Evolutionary conservation across 1,140 invertebrate species (phyloP), one percentile per base, ranked within the genome.

Genomic region (Drosophila virilis): DNA sequence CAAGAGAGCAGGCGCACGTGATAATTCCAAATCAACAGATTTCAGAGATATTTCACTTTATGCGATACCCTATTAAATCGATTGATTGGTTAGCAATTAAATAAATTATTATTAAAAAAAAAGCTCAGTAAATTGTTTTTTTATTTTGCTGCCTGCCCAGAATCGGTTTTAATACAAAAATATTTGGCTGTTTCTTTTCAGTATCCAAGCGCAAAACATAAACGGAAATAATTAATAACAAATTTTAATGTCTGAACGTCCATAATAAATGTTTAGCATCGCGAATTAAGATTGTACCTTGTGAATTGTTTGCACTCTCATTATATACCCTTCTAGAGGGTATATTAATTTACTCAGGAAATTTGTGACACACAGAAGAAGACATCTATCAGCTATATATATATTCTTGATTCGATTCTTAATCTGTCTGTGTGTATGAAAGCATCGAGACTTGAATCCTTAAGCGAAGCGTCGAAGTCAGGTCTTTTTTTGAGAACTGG

Each of bases 161-260:
- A 15, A 43, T 15, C 15, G 15, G 13, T 13, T 15, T 13, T 8
- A 43, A 2, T 43, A 13, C 42, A 43, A 15, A 6, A 10, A 38
- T 12, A 1, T 40, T 6, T 28, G 22, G 22, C 22, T 28, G 0
- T 28, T 28, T 28, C 5, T 28, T 28, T 28, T 28, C 22, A 28
- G 22, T 28, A 28, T 5, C 22, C 22, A 5, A 28, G 22, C 22
- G 22, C 22, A 28, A 28, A 28, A 28, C 22, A 28, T 28, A 55
- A 58, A 52, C 15, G 70, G 70, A 73, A 67, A 73, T 12, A 67
- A 54, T 59, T n/a, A 58, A 59, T 35, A 15, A 12, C n/a, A n/a
- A 28, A 8, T 32, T 43, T 32, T 45, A 58, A 13, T 42, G n/a
- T 7, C 0, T 33, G 13, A 10, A 1, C 8, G 32, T n/a, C 15